Percentiles rank a stretch among this genome's conserved stretches.
phyloP scores from a whole-genome alignment of 2,113 vertebrate genomes.

The Macaca mulatta region DNA sequence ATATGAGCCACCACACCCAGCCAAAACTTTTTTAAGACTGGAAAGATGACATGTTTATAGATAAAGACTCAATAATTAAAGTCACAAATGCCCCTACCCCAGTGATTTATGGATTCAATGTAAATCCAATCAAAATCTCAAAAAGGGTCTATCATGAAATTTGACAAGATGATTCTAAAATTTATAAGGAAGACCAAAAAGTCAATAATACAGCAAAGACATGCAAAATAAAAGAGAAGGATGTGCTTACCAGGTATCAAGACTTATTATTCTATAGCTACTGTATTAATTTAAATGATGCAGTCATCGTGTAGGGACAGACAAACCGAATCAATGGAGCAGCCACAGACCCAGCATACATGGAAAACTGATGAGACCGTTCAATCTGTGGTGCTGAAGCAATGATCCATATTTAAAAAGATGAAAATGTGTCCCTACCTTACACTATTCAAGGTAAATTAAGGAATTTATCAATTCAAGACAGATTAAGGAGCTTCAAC shows the following conservation, averaged over 20 bases:
- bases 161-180: not conserved
- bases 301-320: not conserved
- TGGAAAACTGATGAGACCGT: not conserved
- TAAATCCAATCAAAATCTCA: not conserved
- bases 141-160: not conserved
- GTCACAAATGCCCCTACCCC: not conserved
- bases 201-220: not conserved
- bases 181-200: not conserved
- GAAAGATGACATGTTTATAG: not conserved
- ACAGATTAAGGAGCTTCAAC: conserved; percentile 2
- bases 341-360: not conserved
- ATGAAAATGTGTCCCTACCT: not conserved
- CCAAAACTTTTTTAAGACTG: not conserved
- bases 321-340: not conserved
- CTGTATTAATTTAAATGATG: not conserved
- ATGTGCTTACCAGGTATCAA: not conserved
- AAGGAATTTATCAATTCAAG: not conserved
- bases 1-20: too few species aligned
- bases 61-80: not conserved
- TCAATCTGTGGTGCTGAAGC: not conserved
- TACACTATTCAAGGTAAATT: not conserved
- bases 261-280: not conserved
- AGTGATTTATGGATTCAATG: not conserved
- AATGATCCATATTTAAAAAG: not conserved
- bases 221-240: not conserved